phyloP scores from a whole-genome alignment of 1,140 invertebrate genomes.

The Pogonomyrmex barbatus region DNA sequence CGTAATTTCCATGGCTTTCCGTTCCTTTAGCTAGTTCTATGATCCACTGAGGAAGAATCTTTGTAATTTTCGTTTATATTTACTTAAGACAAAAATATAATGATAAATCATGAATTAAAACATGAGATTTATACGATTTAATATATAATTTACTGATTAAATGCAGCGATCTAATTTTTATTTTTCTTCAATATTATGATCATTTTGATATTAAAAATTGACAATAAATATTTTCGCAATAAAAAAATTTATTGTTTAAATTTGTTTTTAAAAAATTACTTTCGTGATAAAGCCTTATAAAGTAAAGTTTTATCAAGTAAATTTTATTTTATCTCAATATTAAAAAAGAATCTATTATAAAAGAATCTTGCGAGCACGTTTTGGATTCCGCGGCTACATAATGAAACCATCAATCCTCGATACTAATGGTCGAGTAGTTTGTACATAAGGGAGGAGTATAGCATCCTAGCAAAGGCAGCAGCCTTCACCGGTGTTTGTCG shows the following conservation, averaged over 20 bases:
- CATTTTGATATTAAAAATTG: not conserved
- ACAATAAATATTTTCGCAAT: not conserved
- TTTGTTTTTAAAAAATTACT: no score
- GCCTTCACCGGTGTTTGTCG: conserved; percentile 26
- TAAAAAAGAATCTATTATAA: conserved; percentile 1
- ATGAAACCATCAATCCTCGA: conserved; percentile 32
- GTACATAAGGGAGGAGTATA: conserved; percentile 15
- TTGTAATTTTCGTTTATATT: conserved; percentile 43
- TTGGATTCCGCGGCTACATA: not conserved
- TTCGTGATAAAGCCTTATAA: not conserved
- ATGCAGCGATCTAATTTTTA: not conserved
- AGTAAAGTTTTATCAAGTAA: not conserved
- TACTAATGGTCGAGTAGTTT: conserved; percentile 13
- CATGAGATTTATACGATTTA: not conserved
- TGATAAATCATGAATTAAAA: not conserved
- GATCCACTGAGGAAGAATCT: not conserved
- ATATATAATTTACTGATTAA: not conserved
- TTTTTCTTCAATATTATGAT: not conserved
- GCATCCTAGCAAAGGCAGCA: not conserved
- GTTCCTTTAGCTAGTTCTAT: conserved; percentile 3
- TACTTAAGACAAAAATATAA: not conserved
- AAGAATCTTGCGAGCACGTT: not conserved
- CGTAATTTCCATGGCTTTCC: conserved; percentile 37
- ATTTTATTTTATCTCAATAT: conserved; percentile 16
- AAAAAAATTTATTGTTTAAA: not conserved